Conservation (phyloP, 2,113 vertebrate genomes). For the Macquaria ambigua region DNA sequence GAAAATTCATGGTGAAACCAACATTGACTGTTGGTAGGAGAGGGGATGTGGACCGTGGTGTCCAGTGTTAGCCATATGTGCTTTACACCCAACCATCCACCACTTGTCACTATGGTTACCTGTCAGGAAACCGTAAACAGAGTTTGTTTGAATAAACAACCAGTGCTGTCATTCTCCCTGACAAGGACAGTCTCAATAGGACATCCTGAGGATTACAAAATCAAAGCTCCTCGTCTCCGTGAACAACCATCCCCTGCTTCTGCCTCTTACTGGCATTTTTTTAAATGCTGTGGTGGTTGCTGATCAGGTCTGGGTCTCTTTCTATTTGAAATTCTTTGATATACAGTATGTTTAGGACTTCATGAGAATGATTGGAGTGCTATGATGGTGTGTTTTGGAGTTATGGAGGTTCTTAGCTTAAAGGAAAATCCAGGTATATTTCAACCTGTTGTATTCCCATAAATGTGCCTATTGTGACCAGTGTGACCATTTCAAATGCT, state of each 20-base stretch:
- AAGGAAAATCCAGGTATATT: not conserved
- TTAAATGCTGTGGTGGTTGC: not conserved
- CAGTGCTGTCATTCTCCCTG: not conserved
- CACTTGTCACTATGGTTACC: not conserved
- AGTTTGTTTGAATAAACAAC: not conserved
- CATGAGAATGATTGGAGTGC: not conserved
- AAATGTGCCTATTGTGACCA: not conserved
- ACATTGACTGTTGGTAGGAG: not conserved
- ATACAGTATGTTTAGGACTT: not conserved
- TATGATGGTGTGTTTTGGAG: not conserved
- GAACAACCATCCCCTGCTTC: not conserved
- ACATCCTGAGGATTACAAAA: slow-evolving; percentile 23
- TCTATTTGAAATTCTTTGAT: not conserved
- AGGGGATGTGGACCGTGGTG: not conserved
- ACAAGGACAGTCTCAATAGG: not conserved
- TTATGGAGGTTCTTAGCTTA: not conserved
- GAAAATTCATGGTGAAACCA: not conserved
- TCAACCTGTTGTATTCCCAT: not conserved
- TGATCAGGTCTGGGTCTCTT: not conserved
- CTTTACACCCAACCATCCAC: not conserved
- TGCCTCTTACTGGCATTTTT: not conserved
- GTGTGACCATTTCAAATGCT: too few species aligned
- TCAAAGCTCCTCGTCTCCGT: slow-evolving; percentile 1
- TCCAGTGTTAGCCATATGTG: not conserved
- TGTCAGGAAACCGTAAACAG: not conserved